Base-by-base conservation (phyloP, 2,113 vertebrate species). In the Pseudorectes ferrugineus region DNA sequence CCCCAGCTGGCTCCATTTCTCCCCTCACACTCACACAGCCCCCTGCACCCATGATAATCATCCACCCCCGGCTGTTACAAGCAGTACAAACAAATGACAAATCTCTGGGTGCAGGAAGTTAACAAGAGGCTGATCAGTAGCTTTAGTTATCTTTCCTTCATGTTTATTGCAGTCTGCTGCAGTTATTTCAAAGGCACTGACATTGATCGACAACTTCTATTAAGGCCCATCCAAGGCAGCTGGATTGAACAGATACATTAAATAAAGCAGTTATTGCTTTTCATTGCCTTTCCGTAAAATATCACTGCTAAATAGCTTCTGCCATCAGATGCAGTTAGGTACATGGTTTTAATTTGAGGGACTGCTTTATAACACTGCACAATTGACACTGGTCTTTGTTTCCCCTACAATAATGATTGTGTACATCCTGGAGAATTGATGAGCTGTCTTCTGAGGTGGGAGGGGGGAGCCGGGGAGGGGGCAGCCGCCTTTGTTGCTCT, bases 301-400 rank as follows among this genome's bases (percentile, higher is more conserved):
- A 99, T 98, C 98, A 98, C 98, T 96, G 97, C 98, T 99, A 98
- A 99, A 99, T 98, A 99, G 99, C 97, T 98, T 98, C 97, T 98
- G 98, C 98, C 98, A 98, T 99, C 98, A 98, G 98, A 99, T 98
- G 98, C 98, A 98, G 98, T 98, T 98, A 98, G 98, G 98, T 98
- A 99, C 98, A 98, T 98, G 99, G 98, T 99, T 99, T 99, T 99
- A 99, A 99, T 99, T 99, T 99, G 99, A 99, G 98, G 97, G 98
- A 99, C 98, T 98, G 98, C 98, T 98, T 98, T 98, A 97, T 98
- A 98, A 98, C 98, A 97, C 95, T 42, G 97, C 94, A 97, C 98
- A 98, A 98, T 98, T 99, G 99, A 99, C 99, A 99, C 96, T 92
- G 95, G 98, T 96, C 98, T 99, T 99, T 99, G 98, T 99, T 98